Evolutionary conservation across 2,797 vertebrate genomes (phyloP), one percentile per base, ranked within the genome.

Genomic region (Falco berigora): DNA sequence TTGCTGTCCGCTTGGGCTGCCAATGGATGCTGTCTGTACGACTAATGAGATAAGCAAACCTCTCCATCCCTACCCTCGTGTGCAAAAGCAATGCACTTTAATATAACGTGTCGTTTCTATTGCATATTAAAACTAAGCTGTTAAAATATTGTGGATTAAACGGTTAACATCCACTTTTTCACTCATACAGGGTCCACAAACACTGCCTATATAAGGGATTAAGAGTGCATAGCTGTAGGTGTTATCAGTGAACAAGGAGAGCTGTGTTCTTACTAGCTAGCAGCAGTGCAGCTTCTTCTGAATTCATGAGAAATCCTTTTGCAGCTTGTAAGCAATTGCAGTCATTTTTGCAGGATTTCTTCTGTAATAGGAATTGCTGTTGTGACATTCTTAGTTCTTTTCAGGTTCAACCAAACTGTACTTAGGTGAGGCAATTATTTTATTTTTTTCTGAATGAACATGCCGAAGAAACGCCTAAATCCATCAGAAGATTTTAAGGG

Each of bases 121-220:
- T 81, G 50, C 25, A 17, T 58, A 20, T 63, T 59, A 42, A 81
- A 93, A 86, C 32, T 84, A 44, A 90, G 16, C 28, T 55, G 19
- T 63, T 69, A 76, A 66, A 6, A 11, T 64, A 13, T 23, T 49
- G 20, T 62, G n/a, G 27, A 40, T 71, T 91, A 55, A 89, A 71
- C 20, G n/a, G 56, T 46, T 69, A 67, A 18, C 30, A 50, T 52
- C 36, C 40, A 18, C 21, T 3, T 75, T 91, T 89, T 91, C n/a
- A 23, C 12, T 79, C 14, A 2, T 10, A n/a, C 4, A 17, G 11
- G 27, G 20, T 75, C 21, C 46, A 36, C 36, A 81, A 61, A 47
- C 1, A 0, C 42, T 59, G 9, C 30, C 20, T 55, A 0, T 44
- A 9, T 59, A n/a, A 0, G 2, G 40, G 58, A 50, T 59, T 36